Evolutionary conservation across 2,888 invertebrate species (phyloP), one percentile per base, ranked within the genome.

Genomic region (Drosophila bunnanda): DNA sequence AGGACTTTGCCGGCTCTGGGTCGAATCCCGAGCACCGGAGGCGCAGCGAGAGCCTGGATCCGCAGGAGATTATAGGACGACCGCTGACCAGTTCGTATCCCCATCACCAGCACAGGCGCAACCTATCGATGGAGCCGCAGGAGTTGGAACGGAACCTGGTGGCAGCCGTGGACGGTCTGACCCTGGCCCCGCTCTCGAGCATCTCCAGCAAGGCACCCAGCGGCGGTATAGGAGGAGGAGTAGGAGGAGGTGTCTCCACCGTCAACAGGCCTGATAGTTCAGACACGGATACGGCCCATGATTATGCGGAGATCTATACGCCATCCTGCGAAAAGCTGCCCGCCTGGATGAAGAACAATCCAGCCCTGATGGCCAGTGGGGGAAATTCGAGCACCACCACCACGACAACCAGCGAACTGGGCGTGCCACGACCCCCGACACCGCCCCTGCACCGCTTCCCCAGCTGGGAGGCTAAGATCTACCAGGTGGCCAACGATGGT

Each of bases 391-490:
- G 94, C 0, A 94, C 62, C 91, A 94, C 55, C 90, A 94, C 59
- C 62, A 91, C 91, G 2, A 91, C 91, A 9, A 91, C 90, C 70
- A 91, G 90, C 44, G 90, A 91, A 20, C 54, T 91, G 64, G 91
- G 87, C 10, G 89, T 91, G 15, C 93, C 93, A 4, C 93, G 95
- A 76, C 96, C 98, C 0, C 98, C 98, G 15, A 98, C 98, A 0
- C 98, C 98, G 28, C 98, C 98, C 0, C 92, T 98, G 60, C 98
- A 98, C 91, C 94, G 98, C 90, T 97, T 97, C 91, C 97, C 97
- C 6, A 96, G 96, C 86, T 98, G 98, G 98, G 98, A 98, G 92
- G 98, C 97, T n/a, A 95, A 98, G 91, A 98, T 98, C 88, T 98
- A 98, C 92, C 97, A 98, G 94, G 97, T 97, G 59, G 94, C 94